phyloP scores from a whole-genome alignment of 2,888 invertebrate genomes.

The Noctua janthina region DNA sequence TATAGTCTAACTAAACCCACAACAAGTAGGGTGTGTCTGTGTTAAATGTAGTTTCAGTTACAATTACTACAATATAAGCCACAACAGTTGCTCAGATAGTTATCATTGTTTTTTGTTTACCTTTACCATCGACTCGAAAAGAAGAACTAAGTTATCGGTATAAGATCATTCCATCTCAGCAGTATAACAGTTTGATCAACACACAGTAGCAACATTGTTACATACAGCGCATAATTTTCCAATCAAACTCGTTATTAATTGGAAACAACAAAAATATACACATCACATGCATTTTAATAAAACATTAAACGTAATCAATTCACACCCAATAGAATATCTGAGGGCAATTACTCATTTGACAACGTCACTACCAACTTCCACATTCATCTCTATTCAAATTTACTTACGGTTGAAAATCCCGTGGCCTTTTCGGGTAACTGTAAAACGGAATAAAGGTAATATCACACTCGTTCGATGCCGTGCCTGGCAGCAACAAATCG shows the following conservation, averaged over 20 bases:
- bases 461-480: conserved; percentile 72
- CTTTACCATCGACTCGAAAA: background rate
- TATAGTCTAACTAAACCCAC: background rate
- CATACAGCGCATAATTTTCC: conserved; percentile 52
- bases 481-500: conserved; percentile 85
- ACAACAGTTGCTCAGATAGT: background rate
- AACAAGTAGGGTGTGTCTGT: background rate
- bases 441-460: conserved; percentile 51
- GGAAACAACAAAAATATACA: conserved; percentile 63
- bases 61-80: background rate
- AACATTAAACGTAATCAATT: conserved; percentile 67
- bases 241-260: conserved; percentile 57
- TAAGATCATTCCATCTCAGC: conserved; percentile 7
- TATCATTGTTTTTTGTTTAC: background rate
- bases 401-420: background rate
- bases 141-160: background rate
- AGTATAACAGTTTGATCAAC: conserved; percentile 14
- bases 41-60: background rate
- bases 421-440: conserved; percentile 24
- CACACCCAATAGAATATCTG: conserved; percentile 59
- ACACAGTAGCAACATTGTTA: conserved; percentile 52
- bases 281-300: conserved; percentile 65
- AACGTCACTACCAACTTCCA: background rate
- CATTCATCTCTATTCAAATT: background rate
- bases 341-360: conserved; percentile 50